Conservation (phyloP, 2,888 invertebrate genomes). For the Athalia rosae region DNA sequence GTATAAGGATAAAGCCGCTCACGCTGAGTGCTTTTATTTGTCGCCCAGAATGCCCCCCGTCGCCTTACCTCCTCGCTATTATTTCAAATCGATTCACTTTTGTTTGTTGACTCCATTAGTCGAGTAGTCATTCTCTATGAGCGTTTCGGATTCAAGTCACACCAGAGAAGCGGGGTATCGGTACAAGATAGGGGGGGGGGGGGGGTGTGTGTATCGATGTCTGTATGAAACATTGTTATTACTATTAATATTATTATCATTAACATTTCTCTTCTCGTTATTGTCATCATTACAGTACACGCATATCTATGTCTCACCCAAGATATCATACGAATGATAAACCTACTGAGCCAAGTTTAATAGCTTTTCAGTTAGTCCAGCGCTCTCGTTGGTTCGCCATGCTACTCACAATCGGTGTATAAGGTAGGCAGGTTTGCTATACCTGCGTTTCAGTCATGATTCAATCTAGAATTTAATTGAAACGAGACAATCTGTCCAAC, state of each 20-base stretch:
- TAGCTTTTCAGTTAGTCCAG: slow-evolving; percentile 43
- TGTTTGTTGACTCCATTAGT: slow-evolving; percentile 71
- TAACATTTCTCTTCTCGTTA: no score
- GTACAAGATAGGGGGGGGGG: not conserved
- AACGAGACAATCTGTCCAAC: not conserved
- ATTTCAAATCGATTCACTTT: slow-evolving; percentile 71
- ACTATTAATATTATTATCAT: no score
- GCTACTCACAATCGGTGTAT: not conserved
- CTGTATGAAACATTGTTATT: slow-evolving; percentile 7
- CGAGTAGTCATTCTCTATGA: slow-evolving; percentile 36
- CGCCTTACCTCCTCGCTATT: slow-evolving; percentile 64
- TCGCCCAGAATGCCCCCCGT: slow-evolving; percentile 61
- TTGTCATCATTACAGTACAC: not conserved
- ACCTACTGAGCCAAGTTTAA: slow-evolving; percentile 48
- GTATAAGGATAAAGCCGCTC: slow-evolving; percentile 71
- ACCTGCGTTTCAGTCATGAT: not conserved
- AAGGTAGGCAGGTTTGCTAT: not conserved
- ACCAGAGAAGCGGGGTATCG: not conserved
- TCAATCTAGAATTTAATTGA: slow-evolving; percentile 12
- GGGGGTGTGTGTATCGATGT: not conserved
- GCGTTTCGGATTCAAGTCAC: slow-evolving; percentile 27
- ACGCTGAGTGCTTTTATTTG: slow-evolving; percentile 71
- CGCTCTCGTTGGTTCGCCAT: not conserved
- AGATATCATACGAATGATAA: slow-evolving; percentile 52
- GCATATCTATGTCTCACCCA: not conserved